phyloP scores from a whole-genome alignment of 2,888 invertebrate species.

The Strigamia crassipes region DNA sequence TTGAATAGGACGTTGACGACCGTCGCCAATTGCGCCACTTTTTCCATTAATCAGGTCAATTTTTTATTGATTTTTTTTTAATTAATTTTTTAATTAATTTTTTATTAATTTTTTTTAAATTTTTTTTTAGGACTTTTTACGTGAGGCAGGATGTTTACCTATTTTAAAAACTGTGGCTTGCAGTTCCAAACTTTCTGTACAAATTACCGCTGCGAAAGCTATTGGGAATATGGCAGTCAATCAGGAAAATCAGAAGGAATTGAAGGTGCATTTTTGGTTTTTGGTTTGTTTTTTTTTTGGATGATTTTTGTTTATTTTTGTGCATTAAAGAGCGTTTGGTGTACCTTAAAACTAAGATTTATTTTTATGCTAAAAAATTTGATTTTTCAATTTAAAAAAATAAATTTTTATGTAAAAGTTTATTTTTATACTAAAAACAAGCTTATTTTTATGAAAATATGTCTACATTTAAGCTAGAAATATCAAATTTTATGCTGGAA shows the following conservation, averaged over 20 bases:
- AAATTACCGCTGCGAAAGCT: constrained; percentile 61
- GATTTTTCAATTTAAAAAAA: no score
- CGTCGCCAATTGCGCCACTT: constrained; percentile 63
- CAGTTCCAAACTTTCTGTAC: constrained; percentile 58
- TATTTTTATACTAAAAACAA: no score
- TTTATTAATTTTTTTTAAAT: neutral
- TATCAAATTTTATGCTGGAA: no score
- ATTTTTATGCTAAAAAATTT: no score
- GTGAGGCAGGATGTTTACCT: constrained; percentile 63
- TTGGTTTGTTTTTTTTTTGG: no score
- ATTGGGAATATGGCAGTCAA: constrained; percentile 64
- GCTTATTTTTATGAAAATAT: no score
- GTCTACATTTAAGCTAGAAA: no score
- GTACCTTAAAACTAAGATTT: no score
- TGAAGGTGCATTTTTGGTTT: constrained; percentile 58
- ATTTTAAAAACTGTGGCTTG: constrained; percentile 61
- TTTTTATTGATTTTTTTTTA: no score
- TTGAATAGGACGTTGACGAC: constrained; percentile 62
- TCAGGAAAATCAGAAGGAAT: constrained; percentile 62
- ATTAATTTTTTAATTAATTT: neutral
- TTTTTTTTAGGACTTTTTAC: constrained; percentile 60
- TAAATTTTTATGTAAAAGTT: no score
- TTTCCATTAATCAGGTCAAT: constrained; percentile 62
- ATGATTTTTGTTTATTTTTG: no score
- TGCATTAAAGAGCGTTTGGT: no score